phyloP scores from a whole-genome alignment of 2,113 vertebrate genomes.

The Chloroceryle aenea region DNA sequence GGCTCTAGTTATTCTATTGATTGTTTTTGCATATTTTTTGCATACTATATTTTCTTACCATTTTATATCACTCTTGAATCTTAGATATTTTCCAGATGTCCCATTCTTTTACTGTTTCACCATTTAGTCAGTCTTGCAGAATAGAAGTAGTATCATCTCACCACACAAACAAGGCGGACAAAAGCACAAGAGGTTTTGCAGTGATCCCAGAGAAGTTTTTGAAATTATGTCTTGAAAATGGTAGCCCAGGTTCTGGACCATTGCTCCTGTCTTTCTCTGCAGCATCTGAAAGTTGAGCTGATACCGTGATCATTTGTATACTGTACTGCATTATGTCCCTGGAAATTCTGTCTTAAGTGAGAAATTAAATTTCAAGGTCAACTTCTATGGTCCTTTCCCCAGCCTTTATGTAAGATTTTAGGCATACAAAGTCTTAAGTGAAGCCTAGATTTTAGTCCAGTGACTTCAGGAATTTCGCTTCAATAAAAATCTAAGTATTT shows the following conservation, averaged over 20 bases:
- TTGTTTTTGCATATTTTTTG: neutral
- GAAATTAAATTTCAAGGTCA: neutral
- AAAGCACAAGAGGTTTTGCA: neutral
- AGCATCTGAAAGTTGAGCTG: neutral
- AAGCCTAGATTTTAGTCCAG: neutral
- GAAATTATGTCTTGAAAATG: accelerated
- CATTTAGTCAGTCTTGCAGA: neutral
- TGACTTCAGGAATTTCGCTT: neutral
- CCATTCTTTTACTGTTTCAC: neutral
- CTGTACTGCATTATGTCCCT: neutral
- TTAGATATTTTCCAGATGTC: neutral
- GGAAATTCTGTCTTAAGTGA: neutral
- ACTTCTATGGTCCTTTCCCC: neutral
- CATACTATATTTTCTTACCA: neutral
- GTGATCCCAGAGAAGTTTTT: neutral
- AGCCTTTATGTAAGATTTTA: neutral
- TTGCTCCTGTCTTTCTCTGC: neutral
- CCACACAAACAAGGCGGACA: neutral
- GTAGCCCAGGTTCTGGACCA: neutral
- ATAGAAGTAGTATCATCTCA: neutral
- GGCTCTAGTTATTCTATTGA: neutral
- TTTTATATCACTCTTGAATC: neutral
- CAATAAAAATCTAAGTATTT: neutral
- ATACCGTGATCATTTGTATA: neutral
- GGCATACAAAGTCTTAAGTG: neutral